Percentiles rank a stretch among this genome's conserved stretches.
Conservation (phyloP, 2,797 vertebrate genomes). For the Hippoglossus hippoglossus region DNA sequence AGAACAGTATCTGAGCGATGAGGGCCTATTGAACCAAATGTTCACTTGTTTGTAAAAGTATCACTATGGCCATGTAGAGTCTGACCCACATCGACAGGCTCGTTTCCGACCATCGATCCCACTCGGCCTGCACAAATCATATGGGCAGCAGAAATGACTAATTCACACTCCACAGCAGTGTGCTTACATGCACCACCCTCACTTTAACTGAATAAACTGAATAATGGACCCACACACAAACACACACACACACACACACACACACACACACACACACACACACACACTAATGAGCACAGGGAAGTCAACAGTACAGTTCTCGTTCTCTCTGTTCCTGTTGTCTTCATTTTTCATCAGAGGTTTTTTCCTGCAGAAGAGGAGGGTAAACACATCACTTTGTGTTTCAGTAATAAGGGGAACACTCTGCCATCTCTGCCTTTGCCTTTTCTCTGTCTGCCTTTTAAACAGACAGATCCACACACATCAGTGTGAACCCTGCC, state of each 20-base stretch:
- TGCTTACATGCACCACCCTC: not conserved
- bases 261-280: constrained; percentile 35
- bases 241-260: constrained; percentile 38
- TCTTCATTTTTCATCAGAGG: constrained; percentile 57
- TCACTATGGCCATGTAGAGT: constrained; percentile 45
- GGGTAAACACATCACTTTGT: constrained; percentile 33
- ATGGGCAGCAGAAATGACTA: constrained; percentile 24
- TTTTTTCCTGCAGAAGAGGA: constrained; percentile 19
- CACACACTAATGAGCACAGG: constrained; percentile 42
- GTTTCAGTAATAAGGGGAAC: constrained; percentile 38
- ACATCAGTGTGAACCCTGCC: constrained; percentile 61
- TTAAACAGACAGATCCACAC: constrained; percentile 21
- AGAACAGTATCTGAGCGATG: constrained; percentile 22
- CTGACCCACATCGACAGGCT: constrained; percentile 59
- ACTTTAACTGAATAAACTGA: constrained; percentile 21
- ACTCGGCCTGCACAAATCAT: constrained; percentile 31
- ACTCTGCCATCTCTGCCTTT: constrained; percentile 25
- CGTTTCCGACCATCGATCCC: constrained; percentile 48
- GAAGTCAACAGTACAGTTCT: constrained; percentile 30
- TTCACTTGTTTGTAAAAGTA: constrained; percentile 44
- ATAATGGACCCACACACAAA: constrained; percentile 26
- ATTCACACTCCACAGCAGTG: constrained; percentile 23
- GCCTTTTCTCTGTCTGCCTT: constrained; percentile 21
- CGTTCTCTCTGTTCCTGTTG: constrained; percentile 40
- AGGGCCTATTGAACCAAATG: constrained; percentile 35